A percentile compares a stretch with the other conserved stretches of the same genome.
phyloP scores from a whole-genome alignment of 2,888 invertebrate species.

The Drepana falcataria region DNA sequence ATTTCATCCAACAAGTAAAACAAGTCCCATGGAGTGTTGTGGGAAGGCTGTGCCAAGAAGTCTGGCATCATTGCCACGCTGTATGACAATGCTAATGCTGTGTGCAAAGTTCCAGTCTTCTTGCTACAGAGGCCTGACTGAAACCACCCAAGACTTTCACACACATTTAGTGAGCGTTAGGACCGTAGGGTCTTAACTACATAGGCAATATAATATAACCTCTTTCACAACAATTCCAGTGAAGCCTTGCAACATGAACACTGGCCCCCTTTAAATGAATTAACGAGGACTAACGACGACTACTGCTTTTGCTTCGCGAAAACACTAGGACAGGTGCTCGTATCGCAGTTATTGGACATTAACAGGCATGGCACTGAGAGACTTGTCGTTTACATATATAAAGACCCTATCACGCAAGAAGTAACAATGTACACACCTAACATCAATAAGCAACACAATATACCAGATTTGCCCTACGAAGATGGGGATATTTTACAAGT shows the following conservation, averaged over 20 bases:
- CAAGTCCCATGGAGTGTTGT: no score
- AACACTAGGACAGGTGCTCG: conserved; percentile 5
- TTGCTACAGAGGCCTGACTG: no score
- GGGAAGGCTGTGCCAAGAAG: no score
- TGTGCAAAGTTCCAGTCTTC: no score
- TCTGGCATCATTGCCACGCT: no score
- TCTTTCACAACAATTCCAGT: not conserved
- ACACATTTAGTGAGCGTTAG: no score
- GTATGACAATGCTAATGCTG: no score
- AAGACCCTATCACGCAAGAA: conserved; percentile 18
- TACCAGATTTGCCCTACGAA: conserved; percentile 43
- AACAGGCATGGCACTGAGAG: conserved; percentile 29
- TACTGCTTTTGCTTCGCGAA: conserved; percentile 33
- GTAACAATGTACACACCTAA: conserved; percentile 42
- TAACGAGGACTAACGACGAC: not conserved
- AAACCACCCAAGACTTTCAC: no score
- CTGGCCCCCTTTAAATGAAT: not conserved
- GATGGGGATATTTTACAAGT: conserved; percentile 24
- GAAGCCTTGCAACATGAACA: not conserved
- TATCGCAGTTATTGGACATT: conserved; percentile 24
- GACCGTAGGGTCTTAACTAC: no score
- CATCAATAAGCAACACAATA: conserved; percentile 34
- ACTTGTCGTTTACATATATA: conserved; percentile 48
- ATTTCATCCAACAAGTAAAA: no score
- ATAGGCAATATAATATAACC: no score